Percentiles rank a stretch among this genome's conserved stretches.
phyloP scores from a whole-genome alignment of 2,888 invertebrate genomes.

The Hemaris fuciformis region DNA sequence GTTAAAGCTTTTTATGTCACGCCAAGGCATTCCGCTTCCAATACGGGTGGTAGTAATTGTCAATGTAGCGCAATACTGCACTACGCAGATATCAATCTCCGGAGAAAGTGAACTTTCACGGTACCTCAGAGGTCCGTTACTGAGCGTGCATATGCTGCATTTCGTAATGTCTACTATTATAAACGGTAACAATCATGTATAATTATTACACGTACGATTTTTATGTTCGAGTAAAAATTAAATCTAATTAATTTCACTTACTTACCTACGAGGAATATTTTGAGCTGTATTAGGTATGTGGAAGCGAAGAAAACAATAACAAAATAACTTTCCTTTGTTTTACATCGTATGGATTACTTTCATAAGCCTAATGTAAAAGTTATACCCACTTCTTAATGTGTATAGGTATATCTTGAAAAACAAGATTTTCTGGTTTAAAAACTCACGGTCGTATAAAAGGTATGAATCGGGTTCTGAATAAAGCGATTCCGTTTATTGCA shows the following conservation, averaged over 20 bases:
- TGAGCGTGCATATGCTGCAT: constrained; percentile 33
- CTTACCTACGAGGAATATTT: too few relatives aligned
- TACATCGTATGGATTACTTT: neutral
- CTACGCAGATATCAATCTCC: constrained; percentile 34
- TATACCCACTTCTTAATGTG: too few relatives aligned
- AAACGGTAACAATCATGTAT: neutral
- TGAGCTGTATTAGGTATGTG: too few relatives aligned
- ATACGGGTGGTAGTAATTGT: neutral
- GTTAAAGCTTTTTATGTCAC: neutral
- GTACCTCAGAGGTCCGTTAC: constrained; percentile 42
- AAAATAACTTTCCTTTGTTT: too few relatives aligned
- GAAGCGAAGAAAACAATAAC: neutral
- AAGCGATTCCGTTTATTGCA: neutral
- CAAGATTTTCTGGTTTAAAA: neutral
- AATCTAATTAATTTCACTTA: neutral
- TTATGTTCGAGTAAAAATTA: neutral
- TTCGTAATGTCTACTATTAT: constrained; percentile 9
- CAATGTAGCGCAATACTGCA: constrained; percentile 21
- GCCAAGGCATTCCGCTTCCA: neutral
- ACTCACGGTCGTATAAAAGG: neutral
- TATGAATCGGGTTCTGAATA: neutral
- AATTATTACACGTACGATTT: neutral
- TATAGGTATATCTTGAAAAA: too few relatives aligned
- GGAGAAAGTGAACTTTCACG: constrained; percentile 72
- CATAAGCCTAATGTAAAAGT: neutral